Conservation (phyloP, 2,888 invertebrate species). For the Trichopoda pennipes region DNA sequence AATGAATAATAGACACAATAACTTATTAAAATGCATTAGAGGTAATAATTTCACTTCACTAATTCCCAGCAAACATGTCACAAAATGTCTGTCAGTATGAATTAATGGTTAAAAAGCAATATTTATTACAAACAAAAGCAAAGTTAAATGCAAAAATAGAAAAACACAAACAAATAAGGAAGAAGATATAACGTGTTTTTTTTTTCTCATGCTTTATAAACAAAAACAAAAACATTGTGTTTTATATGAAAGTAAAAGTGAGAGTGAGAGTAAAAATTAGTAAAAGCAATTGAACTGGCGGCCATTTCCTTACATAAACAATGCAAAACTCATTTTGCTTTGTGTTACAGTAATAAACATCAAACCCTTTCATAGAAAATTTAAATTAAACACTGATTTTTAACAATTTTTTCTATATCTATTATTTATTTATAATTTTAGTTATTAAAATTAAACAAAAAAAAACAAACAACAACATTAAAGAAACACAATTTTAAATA, state of each 20-base stretch:
- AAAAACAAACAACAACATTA: conserved; percentile 13
- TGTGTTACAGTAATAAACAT: no score
- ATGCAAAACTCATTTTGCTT: not conserved
- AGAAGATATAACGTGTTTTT: conserved; percentile 22
- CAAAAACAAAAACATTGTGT: conserved; percentile 61
- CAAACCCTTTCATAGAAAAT: not conserved
- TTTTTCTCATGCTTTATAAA: not conserved
- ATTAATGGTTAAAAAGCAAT: conserved; percentile 29
- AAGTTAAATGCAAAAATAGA: conserved; percentile 6
- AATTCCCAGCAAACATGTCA: conserved; percentile 32
- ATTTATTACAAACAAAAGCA: conserved; percentile 11
- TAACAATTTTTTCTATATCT: conserved; percentile 2
- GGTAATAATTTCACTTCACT: conserved; percentile 41
- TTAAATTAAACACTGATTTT: not conserved
- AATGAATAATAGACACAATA: not conserved
- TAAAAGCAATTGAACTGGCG: not conserved
- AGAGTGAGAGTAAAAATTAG: conserved; percentile 57
- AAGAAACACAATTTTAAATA: conserved; percentile 22
- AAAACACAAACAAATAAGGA: conserved; percentile 32
- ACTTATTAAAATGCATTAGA: conserved; percentile 60
- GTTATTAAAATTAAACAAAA: conserved; percentile 4
- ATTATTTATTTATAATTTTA: conserved; percentile 2
- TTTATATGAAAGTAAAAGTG: conserved; percentile 72
- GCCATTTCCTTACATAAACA: not conserved
- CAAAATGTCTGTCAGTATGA: conserved; percentile 65